phyloP scores from a whole-genome alignment of 2,797 vertebrate species.

The Meriones psammophilus region DNA sequence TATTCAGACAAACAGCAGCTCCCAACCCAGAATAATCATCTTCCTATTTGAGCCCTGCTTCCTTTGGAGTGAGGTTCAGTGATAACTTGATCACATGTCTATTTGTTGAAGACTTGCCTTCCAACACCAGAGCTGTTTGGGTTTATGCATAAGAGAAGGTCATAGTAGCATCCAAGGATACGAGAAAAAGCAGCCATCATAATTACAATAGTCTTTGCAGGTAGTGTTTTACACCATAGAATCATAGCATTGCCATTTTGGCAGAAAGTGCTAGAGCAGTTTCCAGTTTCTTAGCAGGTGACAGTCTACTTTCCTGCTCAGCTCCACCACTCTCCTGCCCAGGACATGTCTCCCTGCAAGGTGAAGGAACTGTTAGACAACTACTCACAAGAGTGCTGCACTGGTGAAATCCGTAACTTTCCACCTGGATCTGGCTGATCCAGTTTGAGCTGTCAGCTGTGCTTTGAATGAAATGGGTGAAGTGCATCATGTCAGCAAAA shows the following conservation, averaged over 20 bases:
- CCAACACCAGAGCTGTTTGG: neutral
- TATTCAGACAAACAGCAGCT: neutral
- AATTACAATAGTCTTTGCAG: neutral
- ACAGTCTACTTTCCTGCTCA: neutral
- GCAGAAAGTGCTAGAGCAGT: neutral
- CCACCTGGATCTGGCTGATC: neutral
- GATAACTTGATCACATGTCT: neutral
- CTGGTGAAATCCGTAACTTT: neutral
- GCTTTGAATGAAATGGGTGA: neutral
- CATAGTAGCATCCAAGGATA: neutral
- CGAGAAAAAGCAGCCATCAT: neutral
- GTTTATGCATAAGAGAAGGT: neutral
- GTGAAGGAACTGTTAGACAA: accelerated
- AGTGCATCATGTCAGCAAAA: neutral
- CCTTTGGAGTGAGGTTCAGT: neutral
- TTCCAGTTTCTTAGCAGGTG: neutral
- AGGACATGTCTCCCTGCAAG: neutral
- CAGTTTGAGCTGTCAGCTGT: neutral
- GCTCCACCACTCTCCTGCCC: neutral
- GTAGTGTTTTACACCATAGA: neutral
- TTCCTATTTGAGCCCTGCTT: neutral
- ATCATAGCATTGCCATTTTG: neutral
- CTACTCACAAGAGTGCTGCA: neutral
- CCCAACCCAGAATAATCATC: neutral
- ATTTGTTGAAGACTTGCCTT: conserved; percentile 8